Evolutionary conservation across 2,113 vertebrate genomes (phyloP).

Genomic region (Siphamia tubifer): DNA sequence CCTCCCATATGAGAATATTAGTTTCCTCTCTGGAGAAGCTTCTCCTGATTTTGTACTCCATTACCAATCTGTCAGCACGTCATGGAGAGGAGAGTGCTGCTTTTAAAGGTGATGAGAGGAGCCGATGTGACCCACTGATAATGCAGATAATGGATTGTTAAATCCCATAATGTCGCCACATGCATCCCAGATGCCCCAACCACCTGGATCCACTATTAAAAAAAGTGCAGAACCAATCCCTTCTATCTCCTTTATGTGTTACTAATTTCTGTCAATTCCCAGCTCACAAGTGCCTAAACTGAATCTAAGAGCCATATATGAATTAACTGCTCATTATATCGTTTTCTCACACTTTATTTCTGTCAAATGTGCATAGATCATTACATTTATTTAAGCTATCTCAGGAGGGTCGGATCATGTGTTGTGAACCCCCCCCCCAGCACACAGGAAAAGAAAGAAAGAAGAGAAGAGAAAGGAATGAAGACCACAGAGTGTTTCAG

Average conservation of each 20-base stretch:
- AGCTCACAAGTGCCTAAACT: background rate
- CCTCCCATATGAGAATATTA: background rate
- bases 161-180: background rate
- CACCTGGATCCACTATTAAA: background rate
- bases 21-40: conserved; percentile 15
- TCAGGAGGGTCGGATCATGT: conserved; percentile 25
- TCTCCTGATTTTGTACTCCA: background rate
- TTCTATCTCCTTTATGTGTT: background rate
- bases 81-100: background rate
- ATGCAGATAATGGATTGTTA: conserved; percentile 39
- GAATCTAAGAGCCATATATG: background rate
- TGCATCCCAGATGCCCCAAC: background rate
- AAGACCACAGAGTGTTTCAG: background rate
- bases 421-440: conserved; percentile 21
- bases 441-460: background rate
- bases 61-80: conserved; percentile 6
- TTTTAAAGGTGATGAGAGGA: conserved; percentile 21
- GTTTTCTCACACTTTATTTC: background rate
- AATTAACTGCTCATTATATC: background rate
- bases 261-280: background rate
- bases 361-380: conserved; percentile 3
- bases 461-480: conserved; percentile 17
- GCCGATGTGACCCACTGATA: conserved; percentile 26
- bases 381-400: conserved; percentile 44
- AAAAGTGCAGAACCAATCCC: background rate